Evolutionary conservation across 2,113 vertebrate species (phyloP), one percentile per base, ranked within the genome.

Genomic region (Panthera leo): DNA sequence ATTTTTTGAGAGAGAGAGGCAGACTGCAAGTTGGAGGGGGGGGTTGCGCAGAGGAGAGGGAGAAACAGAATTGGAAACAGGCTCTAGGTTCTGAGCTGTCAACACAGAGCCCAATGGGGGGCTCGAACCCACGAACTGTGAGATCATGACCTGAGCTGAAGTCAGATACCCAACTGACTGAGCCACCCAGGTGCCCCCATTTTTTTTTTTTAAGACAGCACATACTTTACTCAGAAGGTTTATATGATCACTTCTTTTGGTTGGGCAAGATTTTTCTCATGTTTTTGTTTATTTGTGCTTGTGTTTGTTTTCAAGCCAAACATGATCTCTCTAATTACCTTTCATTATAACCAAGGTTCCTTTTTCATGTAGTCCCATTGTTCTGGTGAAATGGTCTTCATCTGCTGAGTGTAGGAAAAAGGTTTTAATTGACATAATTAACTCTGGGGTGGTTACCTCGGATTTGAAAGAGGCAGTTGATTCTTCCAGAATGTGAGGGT

Each of bases 361-460:
- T 91, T 70, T 96, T 80, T 89, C 82, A 25, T 61, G 1, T 71
- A n/a, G 48, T 67, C 21, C 82, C 39, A 61, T 83, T 97, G 88
- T 73, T 95, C 31, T 71, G 13, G 55, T 85, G 85, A 96, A 97
- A 96, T 83, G 68, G 96, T 58, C 63, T 92, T 97, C 84, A 93
- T 97, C 90, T 95, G 76, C 94, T 96, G 95, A 97, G 70, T 67
- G 34, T 48, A 87, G 80, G 78, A 53, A 95, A 92, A 86, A 91
- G 68, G n/a, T 95, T 97, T 97, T 96, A 96, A 98, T 93, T 61
- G 96, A 71, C 95, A 80, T 96, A 90, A 93, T 98, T 98, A 97
- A 95, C 88, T 36, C 94, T 80, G 53, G 53, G 42, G 42, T 97
- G 94, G 96, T 97, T 96, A 96, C 88, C 63, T 97, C 0, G 2